Evolutionary conservation across 1,140 invertebrate species (phyloP), one percentile per base, ranked within the genome.

Genomic region (Mycetomoellerius zeteki): DNA sequence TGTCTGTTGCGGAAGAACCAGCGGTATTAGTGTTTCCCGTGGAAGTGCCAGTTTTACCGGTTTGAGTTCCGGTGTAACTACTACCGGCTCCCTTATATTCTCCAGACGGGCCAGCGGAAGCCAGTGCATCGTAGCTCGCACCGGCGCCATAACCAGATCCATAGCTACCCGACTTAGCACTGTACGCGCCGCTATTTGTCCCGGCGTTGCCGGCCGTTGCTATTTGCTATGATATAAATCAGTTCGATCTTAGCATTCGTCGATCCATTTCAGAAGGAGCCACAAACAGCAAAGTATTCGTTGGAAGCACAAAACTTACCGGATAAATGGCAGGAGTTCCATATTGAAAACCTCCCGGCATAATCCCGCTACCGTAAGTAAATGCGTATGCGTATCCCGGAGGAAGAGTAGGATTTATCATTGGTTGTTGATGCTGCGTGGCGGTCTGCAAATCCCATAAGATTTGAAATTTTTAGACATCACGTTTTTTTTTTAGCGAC

Each of bases 271-370:
- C 21, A n/a, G 37, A 10, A 27, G 0, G 16, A 69, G 24, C 3
- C 21, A 50, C 14, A 27, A 47, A 21, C 1, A 24, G 2, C n/a
- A 6, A 21, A 21, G 1, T 24, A 65, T 3, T 12, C 7, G 30
- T 24, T 47, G 1, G 24, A 77, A 71, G 80, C 85, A 6, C 16
- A n/a, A 37, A 58, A 93, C 95, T 96, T 95, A 97, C 97, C 86
- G 96, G 96, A 94, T 97, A 97, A 85, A 97, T 96, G 90, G 96
- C 96, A 69, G 96, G 96, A 37, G 97, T 96, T 85, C 97, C 96
- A 92, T 98, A 98, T 88, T 97, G 97, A 94, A 98, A 98, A 89
- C 97, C 96, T 87, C 97, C 97, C 69, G 97, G 96, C 96, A 97
- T 96, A 91, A 97, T 96, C 94, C 96, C 96, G 86, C 96, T 96